Base-by-base conservation (phyloP, 1,140 invertebrate genomes). In the Kradibia gibbosae region DNA sequence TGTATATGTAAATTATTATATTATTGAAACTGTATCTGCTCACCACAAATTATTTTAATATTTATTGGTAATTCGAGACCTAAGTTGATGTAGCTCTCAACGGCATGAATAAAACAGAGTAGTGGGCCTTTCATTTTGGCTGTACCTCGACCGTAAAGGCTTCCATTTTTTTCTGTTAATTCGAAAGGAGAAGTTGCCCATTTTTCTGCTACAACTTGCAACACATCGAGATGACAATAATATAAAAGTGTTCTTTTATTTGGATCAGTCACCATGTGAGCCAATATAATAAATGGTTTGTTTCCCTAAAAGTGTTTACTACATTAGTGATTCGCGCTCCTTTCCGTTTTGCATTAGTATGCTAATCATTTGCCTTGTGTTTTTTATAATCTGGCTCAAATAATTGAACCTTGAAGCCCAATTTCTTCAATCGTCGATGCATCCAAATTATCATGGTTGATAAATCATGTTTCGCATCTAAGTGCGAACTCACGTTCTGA, bases 221-320 rank as follows among this genome's bases (percentile, higher is more conserved):
- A 93, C 10, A 95, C 94, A 89, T 95, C 94, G 74, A 95, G 90
- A 91, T 95, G 94, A 15, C 94, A 94, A 88, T 95, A 95, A 20
- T 95, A 90, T 70, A 93, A 90, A 25, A 95, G 84, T 13, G 94
- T 95, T 84, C 93, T 88, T 83, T 93, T 93, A 15, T 90, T 90
- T 17, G 90, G 88, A 84, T 94, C 93, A 53, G 86, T 89, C 28
- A 93, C 93, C n/a, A 94, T 88, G 13, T 87, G 86, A 20, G 91
- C 94, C 25, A 94, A 86, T 1, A 95, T 76, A 45, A 94, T 89
- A 10, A 93, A 92, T 45, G 94, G 94, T 42, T 94, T 88, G 10
- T 90, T 86, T 20, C 94, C 84, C 84, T 85, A 55, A 82, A 73
- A 53, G 34, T 53, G 31, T 71, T 71, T 0, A 71, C 11, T 25